Evolutionary conservation across 2,113 vertebrate genomes (phyloP), one percentile per base, ranked within the genome.

Genomic region (Chamaea fasciata): DNA sequence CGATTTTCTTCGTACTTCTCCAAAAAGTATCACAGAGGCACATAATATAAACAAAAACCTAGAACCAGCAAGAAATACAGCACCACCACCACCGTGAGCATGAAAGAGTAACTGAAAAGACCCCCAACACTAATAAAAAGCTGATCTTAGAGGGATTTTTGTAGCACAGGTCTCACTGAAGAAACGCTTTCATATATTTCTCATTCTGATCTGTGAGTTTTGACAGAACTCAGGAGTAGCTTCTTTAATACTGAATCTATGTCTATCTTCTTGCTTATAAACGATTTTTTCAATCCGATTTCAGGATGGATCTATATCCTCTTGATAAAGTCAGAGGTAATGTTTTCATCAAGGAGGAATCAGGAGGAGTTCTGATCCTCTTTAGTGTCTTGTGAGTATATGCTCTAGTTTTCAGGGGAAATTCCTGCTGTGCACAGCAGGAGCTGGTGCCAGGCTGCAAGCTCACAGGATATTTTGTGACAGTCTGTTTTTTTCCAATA

Each of bases 371-470:
- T 83, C 87, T 82, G 80, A 90, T 95, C 77, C 50, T 92, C 83
- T 94, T 93, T 64, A 91, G 50, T 33, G 41, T 67, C 55, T 57
- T 87, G 71, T 76, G 75, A 83, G 80, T 68, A 33, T 50, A 46
- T 20, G 52, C 59, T 89, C 31, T 67, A 52, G 33, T 77, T 90
- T 68, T 31, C 68, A 86, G 42, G 70, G 93, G 96, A 96, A 96
- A 83, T 42, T 74, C 95, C 95, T 96, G 95, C 90, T 96, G 96
- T 94, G 95, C 97, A 92, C 97, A 97, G 96, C 95, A 90, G 95
- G 96, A 95, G 83, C 35, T 95, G 96, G 95, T 97, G 96, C 93
- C 97, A 89, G 91, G 71, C 71, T 90, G 53, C 55, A 90, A 85
- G 33, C 83, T 91, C 37, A 41, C 39, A 62, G 31, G 55, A 87